Percentiles rank a stretch among this genome's conserved stretches.
Evolutionary conservation across 2,113 vertebrate species (phyloP).

Genomic region (Nibea coibor): DNA sequence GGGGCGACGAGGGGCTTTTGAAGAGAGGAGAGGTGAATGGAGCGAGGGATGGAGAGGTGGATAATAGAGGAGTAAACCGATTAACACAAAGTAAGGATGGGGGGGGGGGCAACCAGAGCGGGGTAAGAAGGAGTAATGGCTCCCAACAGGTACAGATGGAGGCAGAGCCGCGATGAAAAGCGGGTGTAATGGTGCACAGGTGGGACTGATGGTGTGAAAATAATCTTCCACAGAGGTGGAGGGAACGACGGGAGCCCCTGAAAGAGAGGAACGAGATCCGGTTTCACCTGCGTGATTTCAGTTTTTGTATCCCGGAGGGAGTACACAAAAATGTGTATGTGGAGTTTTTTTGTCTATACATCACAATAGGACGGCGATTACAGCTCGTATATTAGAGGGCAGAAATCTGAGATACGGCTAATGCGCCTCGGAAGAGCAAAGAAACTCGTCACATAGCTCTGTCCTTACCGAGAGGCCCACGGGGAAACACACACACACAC

Average conservation of each 20-base stretch:
- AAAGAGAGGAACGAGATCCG: constrained; percentile 33
- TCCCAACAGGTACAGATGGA: constrained; percentile 25
- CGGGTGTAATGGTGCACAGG: constrained; percentile 20
- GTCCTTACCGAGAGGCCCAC: background rate
- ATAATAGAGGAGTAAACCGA: constrained; percentile 24
- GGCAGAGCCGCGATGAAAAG: constrained; percentile 25
- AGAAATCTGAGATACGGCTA: constrained; percentile 54
- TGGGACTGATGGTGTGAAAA: constrained; percentile 33
- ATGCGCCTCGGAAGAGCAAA: constrained; percentile 26
- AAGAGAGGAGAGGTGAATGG: background rate
- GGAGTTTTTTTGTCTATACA: constrained; percentile 23
- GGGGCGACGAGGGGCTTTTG: constrained; percentile 2
- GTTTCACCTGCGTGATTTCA: background rate
- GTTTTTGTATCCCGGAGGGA: constrained; percentile 17
- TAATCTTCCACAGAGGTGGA: background rate
- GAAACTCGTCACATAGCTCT: constrained; percentile 21
- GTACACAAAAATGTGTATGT: background rate
- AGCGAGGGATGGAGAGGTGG: background rate
- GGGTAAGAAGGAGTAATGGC: constrained; percentile 7
- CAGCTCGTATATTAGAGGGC: constrained; percentile 23
- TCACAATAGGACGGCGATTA: constrained; percentile 46
- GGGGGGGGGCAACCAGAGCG: too few relatives aligned
- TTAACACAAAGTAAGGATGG: background rate
- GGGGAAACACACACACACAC: constrained; percentile 3
- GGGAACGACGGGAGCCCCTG: background rate